phyloP scores from a whole-genome alignment of 2,888 invertebrate species.

The Latrodectus elegans region DNA sequence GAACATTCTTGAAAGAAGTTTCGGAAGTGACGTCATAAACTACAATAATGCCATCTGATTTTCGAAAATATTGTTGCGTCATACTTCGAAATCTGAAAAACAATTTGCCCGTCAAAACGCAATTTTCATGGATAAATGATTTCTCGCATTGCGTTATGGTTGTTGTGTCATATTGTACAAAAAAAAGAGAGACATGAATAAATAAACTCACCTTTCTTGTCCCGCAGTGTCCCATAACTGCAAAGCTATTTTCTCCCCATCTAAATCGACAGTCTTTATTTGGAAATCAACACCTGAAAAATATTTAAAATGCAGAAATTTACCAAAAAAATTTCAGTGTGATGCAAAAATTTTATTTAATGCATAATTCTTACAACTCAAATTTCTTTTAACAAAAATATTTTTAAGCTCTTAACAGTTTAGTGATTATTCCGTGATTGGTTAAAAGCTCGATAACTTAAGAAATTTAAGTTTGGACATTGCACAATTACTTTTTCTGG shows the following conservation, averaged over 20 bases:
- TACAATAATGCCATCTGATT: constrained; percentile 78
- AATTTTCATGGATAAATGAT: too few species aligned
- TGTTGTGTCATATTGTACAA: too few species aligned
- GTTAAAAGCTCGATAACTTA: not conserved
- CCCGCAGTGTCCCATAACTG: constrained; percentile 79
- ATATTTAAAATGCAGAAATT: not conserved
- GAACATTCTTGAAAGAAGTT: constrained; percentile 77
- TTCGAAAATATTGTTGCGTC: constrained; percentile 79
- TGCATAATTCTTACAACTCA: too few species aligned
- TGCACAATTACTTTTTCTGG: too few species aligned
- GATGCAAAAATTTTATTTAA: too few species aligned
- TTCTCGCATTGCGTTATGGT: too few species aligned
- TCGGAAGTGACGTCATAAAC: constrained; percentile 79
- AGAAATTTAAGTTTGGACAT: not conserved
- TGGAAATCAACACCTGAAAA: constrained; percentile 78
- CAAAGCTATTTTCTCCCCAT: constrained; percentile 75
- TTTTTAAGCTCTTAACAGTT: too few species aligned
- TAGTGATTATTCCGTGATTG: too few species aligned
- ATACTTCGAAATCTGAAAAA: constrained; percentile 77
- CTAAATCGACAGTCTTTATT: constrained; percentile 76
- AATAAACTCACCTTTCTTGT: constrained; percentile 76
- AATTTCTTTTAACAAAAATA: too few species aligned
- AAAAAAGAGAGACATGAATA: too few species aligned
- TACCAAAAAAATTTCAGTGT: too few species aligned
- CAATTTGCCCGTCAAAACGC: too few species aligned